phyloP scores from a whole-genome alignment of 2,888 invertebrate genomes.

The Tenthredo distinguenda region DNA sequence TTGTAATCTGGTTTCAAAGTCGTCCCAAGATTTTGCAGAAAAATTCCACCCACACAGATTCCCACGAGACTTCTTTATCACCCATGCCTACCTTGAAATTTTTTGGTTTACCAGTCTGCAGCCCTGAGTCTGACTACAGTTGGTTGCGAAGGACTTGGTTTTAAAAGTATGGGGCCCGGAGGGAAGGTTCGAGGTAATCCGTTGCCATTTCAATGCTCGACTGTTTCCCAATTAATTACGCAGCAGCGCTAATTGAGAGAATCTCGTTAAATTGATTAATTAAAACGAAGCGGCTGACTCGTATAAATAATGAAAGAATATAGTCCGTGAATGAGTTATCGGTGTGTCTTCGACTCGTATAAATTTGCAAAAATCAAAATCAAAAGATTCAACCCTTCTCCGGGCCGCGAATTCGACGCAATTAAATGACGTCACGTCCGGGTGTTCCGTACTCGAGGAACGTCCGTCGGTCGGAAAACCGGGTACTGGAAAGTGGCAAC shows the following conservation, averaged over 20 bases:
- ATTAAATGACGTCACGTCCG: slow-evolving; percentile 73
- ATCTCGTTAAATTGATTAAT: slow-evolving; percentile 30
- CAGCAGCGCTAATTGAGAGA: slow-evolving; percentile 22
- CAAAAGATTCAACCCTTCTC: neutral
- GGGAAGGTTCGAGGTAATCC: slow-evolving; percentile 23
- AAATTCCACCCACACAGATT: neutral
- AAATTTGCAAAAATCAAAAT: neutral
- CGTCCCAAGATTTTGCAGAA: neutral
- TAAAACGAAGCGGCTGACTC: neutral
- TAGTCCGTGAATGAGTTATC: neutral
- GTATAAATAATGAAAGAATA: neutral
- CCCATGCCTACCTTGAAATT: neutral
- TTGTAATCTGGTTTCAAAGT: neutral
- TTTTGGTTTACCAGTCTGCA: neutral
- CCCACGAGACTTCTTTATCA: neutral
- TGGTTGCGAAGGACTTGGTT: slow-evolving; percentile 4
- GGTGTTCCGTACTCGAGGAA: slow-evolving; percentile 54
- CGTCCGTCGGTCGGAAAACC: slow-evolving; percentile 19
- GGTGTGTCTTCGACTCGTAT: neutral
- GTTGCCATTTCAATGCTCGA: slow-evolving; percentile 27
- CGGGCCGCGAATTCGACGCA: slow-evolving; percentile 64
- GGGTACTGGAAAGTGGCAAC: slow-evolving; percentile 45
- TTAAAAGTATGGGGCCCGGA: neutral
- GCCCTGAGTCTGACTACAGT: neutral
- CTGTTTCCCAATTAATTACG: slow-evolving; percentile 45